Conservation (phyloP, 2,113 vertebrate species). For the Tringa solitaria region DNA sequence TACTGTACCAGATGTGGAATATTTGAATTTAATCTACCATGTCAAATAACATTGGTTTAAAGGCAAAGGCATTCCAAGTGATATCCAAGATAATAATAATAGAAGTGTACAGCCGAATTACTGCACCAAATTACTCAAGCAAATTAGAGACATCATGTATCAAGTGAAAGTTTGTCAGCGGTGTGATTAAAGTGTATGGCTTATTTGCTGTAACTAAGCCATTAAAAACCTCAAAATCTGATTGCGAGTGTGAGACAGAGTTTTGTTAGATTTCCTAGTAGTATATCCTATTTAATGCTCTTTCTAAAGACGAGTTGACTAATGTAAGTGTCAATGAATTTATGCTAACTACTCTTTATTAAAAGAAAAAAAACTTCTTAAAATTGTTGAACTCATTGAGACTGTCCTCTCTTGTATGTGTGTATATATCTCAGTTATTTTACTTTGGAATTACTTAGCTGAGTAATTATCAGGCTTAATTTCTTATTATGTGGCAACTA, state of each 20-base stretch:
- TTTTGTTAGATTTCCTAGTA: neutral
- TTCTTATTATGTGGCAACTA: neutral
- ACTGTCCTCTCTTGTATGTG: neutral
- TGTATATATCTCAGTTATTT: neutral
- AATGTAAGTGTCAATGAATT: neutral
- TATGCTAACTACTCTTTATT: neutral
- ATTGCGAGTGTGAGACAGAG: neutral
- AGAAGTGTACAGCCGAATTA: neutral
- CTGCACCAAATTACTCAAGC: neutral
- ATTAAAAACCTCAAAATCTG: neutral
- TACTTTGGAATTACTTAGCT: neutral
- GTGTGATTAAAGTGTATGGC: neutral
- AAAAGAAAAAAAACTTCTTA: neutral
- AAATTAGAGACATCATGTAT: neutral
- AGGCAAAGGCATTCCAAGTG: neutral
- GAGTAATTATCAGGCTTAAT: neutral
- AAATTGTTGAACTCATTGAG: neutral
- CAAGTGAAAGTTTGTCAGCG: neutral
- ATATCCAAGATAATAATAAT: neutral
- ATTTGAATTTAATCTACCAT: neutral
- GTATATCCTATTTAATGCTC: neutral
- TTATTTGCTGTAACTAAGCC: neutral
- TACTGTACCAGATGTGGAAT: neutral
- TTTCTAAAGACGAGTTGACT: neutral
- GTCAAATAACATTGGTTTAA: neutral